Conservation (phyloP, 2,888 invertebrate species). For the Erannis defoliaria region DNA sequence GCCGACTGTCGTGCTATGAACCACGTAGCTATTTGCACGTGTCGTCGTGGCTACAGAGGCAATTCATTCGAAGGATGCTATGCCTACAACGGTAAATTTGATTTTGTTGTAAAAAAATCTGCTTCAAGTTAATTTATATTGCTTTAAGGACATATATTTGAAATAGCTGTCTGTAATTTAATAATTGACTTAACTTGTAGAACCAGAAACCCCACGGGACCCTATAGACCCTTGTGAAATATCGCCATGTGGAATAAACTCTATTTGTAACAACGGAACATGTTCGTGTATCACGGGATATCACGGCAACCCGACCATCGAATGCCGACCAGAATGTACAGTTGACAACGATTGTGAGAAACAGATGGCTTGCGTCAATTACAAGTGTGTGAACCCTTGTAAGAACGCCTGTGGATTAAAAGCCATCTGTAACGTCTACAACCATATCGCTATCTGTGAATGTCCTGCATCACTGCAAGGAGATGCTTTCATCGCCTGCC, state of each 20-base stretch:
- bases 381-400: conserved; percentile 92
- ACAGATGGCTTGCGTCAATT: conserved; percentile 89
- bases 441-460: conserved; percentile 92
- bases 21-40: conserved; percentile 92
- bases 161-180: conserved; percentile 8
- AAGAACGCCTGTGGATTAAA: conserved; percentile 89
- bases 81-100: conserved; percentile 63
- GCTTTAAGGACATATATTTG: neutral
- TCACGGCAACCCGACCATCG: conserved; percentile 89
- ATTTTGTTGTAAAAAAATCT: neutral
- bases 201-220: conserved; percentile 67
- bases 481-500: conserved; percentile 92
- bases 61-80: conserved; percentile 89
- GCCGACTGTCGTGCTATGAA: conserved; percentile 90
- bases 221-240: conserved; percentile 86
- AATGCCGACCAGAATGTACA: conserved; percentile 92
- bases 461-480: conserved; percentile 91
- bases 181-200: conserved; percentile 52
- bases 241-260: conserved; percentile 89
- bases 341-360: conserved; percentile 91
- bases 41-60: conserved; percentile 89
- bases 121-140: neutral
- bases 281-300: conserved; percentile 88
- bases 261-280: conserved; percentile 86
- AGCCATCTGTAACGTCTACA: conserved; percentile 91